Evolutionary conservation across 2,797 vertebrate genomes (phyloP).

Genomic region (Leptodactylus fallax): DNA sequence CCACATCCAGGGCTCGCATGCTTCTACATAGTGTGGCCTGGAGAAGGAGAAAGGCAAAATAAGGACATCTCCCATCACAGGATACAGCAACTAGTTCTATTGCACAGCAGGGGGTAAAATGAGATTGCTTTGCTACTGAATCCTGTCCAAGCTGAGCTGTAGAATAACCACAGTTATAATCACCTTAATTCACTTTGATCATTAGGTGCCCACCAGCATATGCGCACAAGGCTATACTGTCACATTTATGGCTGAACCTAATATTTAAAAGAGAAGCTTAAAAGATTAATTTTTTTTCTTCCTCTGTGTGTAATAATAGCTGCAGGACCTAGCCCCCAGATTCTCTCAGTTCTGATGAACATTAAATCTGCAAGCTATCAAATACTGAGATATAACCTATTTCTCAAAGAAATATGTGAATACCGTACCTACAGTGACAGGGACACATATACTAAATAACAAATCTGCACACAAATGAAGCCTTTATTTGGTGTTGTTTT

Average conservation of each 20-base stretch:
- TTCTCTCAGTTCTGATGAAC: slow-evolving; percentile 25
- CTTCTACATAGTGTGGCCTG: not conserved
- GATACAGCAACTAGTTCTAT: slow-evolving; percentile 37
- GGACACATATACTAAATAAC: not conserved
- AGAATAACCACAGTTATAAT: slow-evolving; percentile 50
- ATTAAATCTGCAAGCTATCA: slow-evolving; percentile 39
- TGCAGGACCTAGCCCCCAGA: slow-evolving; percentile 35
- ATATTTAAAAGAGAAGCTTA: slow-evolving; percentile 46
- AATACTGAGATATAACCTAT: slow-evolving; percentile 15
- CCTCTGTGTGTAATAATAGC: slow-evolving; percentile 23
- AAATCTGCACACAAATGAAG: too few relatives aligned
- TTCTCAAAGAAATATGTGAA: slow-evolving; percentile 13
- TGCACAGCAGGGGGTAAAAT: slow-evolving; percentile 8
- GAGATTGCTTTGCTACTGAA: slow-evolving; percentile 48
- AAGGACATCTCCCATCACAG: slow-evolving; percentile 56
- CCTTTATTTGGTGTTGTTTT: not conserved
- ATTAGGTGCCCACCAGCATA: slow-evolving; percentile 38
- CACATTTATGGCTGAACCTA: slow-evolving; percentile 46
- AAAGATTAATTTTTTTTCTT: slow-evolving; percentile 33
- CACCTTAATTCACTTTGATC: slow-evolving; percentile 50
- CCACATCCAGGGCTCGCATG: not conserved
- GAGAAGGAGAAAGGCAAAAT: slow-evolving; percentile 30
- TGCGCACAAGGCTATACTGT: slow-evolving; percentile 44
- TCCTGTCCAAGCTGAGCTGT: not conserved
- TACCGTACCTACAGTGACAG: not conserved